Evolutionary conservation across 2,888 invertebrate species (phyloP), one percentile per base, ranked within the genome.

Genomic region (Tipula lateralis): DNA sequence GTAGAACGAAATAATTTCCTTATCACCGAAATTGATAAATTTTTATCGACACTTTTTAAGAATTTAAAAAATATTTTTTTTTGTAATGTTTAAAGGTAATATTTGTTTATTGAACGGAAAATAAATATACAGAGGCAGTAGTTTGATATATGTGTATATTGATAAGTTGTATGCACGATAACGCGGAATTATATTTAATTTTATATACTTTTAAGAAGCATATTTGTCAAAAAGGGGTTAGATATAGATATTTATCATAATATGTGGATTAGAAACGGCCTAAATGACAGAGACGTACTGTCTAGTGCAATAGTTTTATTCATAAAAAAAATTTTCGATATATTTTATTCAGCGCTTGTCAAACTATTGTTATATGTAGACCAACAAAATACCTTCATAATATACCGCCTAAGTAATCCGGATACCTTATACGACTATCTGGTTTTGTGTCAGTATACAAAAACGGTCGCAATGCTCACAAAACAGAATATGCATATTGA

Each of bases 71-170:
- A 24, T 2, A 12, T 39, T 39, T 39, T 39, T 39, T 39, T 39
- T 4, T 3, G 12, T 9, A 66, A 66, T 66, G 66, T 66, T 66
- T 66, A 66, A 66, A 66, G 66, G 66, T 66, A 66, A 66, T 66
- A 66, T 66, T 66, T 66, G 66, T 66, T 24, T 66, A 66, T 66
- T 66, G 66, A 66, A 66, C 66, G 66, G 66, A 24, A 66, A 66
- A 66, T 66, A 66, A 66, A 24, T 66, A 66, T 66, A 24, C 66
- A 66, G 66, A 66, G 66, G 66, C 66, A 66, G 66, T 66, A 66
- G 66, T 66, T 66, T 44, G 24, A 44, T 44, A 44, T 7, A 44
- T 50, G 4, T 50, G 24, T 66, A 66, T 50, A 16, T 50, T 50
- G 66, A 66, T 66, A 66, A 66, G 66, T 66, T 2, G 24, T 39